A percentile compares a stretch with the other conserved stretches of the same genome.
Evolutionary conservation across 2,888 invertebrate genomes (phyloP).

Genomic region (Drosophila mayaguana): DNA sequence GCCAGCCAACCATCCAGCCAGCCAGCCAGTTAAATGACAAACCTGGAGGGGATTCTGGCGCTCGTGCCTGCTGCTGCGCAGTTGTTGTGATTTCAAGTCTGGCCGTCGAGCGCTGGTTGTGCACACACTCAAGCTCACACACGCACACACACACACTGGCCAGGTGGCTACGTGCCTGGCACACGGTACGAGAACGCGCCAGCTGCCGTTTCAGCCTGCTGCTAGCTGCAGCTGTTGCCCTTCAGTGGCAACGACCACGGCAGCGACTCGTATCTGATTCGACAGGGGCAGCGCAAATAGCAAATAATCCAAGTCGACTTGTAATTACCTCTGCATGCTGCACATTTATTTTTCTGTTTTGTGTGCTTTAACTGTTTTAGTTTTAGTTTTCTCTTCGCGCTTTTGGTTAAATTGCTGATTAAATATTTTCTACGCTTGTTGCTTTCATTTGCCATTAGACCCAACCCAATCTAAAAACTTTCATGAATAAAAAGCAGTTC

Average conservation of each 20-base stretch:
- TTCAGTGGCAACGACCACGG: constrained; percentile 35
- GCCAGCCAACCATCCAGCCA: constrained; percentile 24
- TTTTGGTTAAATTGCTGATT: constrained; percentile 72
- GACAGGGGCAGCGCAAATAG: constrained; percentile 48
- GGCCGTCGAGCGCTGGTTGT: constrained; percentile 46
- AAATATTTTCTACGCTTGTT: constrained; percentile 66
- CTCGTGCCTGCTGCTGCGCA: constrained; percentile 34
- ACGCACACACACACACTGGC: constrained; percentile 29
- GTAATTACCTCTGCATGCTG: constrained; percentile 78
- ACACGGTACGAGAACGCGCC: constrained; percentile 43
- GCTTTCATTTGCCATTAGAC: constrained; percentile 6
- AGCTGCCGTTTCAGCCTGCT: constrained; percentile 35
- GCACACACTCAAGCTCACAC: constrained; percentile 22
- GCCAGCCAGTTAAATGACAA: constrained; percentile 71
- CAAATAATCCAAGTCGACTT: constrained; percentile 48
- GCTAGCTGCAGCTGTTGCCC: constrained; percentile 38
- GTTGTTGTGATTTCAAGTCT: constrained; percentile 48
- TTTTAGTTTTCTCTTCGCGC: constrained; percentile 3
- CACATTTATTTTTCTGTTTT: constrained; percentile 47
- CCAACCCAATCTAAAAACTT: neutral
- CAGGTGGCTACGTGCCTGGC: constrained; percentile 61
- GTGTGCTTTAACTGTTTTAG: constrained; percentile 25
- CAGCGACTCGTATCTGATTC: constrained; percentile 42
- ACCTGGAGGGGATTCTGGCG: constrained; percentile 52
- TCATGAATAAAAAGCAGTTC: constrained; percentile 15